Evolutionary conservation across 2,797 vertebrate species (phyloP).

Genomic region (Hipposideros larvatus): DNA sequence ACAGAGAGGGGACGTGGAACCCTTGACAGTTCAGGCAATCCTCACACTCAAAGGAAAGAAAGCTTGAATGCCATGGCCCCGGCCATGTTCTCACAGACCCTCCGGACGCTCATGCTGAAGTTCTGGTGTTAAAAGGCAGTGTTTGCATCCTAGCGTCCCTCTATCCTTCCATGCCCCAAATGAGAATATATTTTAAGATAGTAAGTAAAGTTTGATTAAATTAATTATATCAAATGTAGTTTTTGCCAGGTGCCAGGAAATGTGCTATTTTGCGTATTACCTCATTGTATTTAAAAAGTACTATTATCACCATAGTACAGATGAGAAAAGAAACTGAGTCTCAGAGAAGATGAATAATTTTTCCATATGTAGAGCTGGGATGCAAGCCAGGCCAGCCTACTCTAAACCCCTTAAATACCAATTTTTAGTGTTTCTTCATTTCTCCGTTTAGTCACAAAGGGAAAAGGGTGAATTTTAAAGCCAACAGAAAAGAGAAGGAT

Average conservation of each 20-base stretch:
- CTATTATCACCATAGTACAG: neutral
- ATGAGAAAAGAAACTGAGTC: neutral
- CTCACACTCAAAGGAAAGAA: neutral
- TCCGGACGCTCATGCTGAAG: neutral
- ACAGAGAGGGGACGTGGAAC: rapidly evolving
- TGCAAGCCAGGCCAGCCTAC: neutral
- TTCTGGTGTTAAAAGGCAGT: too few species aligned
- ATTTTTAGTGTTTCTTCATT: neutral
- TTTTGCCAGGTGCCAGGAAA: neutral
- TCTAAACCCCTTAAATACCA: neutral
- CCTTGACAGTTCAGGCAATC: neutral
- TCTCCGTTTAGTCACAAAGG: neutral
- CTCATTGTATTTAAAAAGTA: neutral
- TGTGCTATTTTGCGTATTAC: neutral
- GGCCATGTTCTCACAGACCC: neutral
- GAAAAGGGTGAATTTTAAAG: slow-evolving; percentile 28
- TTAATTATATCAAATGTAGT: neutral
- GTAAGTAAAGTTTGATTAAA: slow-evolving; percentile 55
- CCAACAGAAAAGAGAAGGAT: neutral
- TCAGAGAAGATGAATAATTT: neutral
- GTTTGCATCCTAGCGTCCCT: too few species aligned
- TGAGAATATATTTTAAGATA: too few species aligned
- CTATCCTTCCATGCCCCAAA: too few species aligned
- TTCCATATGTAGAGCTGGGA: neutral
- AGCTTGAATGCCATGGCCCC: neutral